Percentiles rank a stretch among this genome's conserved stretches.
Conservation (phyloP, 1,140 invertebrate genomes). For the Halyomorpha halys region DNA sequence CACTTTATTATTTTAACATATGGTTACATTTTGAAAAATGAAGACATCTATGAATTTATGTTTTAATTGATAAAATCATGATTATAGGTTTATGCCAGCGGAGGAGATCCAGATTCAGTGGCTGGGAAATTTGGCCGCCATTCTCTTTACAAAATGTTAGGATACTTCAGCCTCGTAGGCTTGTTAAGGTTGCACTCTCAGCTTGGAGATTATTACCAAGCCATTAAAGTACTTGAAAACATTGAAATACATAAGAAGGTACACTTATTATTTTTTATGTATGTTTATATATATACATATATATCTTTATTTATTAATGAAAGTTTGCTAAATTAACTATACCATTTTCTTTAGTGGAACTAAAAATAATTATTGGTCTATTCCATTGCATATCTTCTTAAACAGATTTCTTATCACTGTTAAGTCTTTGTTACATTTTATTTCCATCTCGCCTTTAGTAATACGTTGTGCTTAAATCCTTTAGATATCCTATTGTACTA, state of each 20-base stretch:
- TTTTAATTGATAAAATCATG: too few relatives aligned
- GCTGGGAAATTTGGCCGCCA: constrained; percentile 94
- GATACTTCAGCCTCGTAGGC: constrained; percentile 95
- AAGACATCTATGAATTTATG: too few relatives aligned
- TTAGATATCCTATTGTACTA: background rate
- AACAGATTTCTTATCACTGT: too few relatives aligned
- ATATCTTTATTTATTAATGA: too few relatives aligned
- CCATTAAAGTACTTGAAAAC: constrained; percentile 86
- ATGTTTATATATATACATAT: too few relatives aligned
- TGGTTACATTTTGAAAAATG: too few relatives aligned
- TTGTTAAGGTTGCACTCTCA: constrained; percentile 90
- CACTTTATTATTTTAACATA: too few relatives aligned
- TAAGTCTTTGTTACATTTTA: constrained; percentile 1
- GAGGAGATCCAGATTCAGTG: constrained; percentile 88
- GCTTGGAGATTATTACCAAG: constrained; percentile 96
- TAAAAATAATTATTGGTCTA: too few relatives aligned
- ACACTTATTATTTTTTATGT: too few relatives aligned
- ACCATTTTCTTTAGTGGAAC: too few relatives aligned
- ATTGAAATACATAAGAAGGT: constrained; percentile 94
- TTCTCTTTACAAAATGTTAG: constrained; percentile 97
- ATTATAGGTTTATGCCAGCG: constrained; percentile 55
- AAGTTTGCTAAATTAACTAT: too few relatives aligned
- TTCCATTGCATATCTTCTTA: too few relatives aligned
- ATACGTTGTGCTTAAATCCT: background rate
- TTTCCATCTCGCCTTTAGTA: background rate